phyloP scores from a whole-genome alignment of 1,140 invertebrate genomes.

The Tigriopus japonicus region DNA sequence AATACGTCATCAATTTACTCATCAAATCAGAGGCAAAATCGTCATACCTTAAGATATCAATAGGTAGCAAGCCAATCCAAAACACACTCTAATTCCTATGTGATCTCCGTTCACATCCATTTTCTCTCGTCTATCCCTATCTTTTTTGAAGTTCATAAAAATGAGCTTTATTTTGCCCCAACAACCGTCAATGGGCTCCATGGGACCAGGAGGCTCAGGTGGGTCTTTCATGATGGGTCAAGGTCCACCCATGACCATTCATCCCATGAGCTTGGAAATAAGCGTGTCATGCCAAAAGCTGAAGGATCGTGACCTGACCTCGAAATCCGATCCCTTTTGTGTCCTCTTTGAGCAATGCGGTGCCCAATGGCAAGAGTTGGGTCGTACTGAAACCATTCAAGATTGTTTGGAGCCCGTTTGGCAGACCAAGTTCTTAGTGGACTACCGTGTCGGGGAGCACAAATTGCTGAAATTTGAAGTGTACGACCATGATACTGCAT shows the following conservation, averaged over 20 bases:
- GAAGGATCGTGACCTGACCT: neutral
- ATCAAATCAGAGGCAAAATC: too few relatives aligned
- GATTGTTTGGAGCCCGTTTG: neutral
- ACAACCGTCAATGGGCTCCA: neutral
- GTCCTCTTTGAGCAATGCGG: neutral
- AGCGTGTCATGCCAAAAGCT: neutral
- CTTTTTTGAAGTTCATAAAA: too few relatives aligned
- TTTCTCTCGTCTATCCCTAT: too few relatives aligned
- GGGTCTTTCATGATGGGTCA: neutral
- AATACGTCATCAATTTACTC: too few relatives aligned
- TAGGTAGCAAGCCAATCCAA: too few relatives aligned
- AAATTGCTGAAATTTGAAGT: conserved; percentile 23
- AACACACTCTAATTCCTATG: too few relatives aligned
- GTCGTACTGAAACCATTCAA: neutral
- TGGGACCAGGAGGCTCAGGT: neutral
- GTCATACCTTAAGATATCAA: too few relatives aligned
- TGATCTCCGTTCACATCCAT: too few relatives aligned
- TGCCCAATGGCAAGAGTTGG: neutral
- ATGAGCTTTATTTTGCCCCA: neutral
- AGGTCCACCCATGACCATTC: neutral
- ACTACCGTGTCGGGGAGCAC: conserved; percentile 29
- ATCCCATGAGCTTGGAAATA: neutral
- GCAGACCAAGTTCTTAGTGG: neutral
- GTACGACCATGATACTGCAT: conserved; percentile 22
- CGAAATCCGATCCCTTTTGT: conserved; percentile 3